Evolutionary conservation across 2,113 vertebrate genomes (phyloP).

Genomic region (Lepisosteus osseus): DNA sequence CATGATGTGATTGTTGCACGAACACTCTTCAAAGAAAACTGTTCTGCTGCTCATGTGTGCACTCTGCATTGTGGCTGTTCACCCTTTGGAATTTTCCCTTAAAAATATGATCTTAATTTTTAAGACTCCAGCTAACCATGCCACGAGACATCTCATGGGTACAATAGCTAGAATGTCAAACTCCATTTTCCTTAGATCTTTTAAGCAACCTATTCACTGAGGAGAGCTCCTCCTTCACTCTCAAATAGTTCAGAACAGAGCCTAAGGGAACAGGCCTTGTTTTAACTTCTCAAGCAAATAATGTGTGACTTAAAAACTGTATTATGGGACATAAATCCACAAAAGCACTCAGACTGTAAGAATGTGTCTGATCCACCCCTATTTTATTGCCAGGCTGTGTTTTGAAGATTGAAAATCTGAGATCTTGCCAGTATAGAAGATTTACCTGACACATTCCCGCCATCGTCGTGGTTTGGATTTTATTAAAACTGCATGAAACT

Average conservation of each 20-base stretch:
- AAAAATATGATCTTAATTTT: conserved; percentile 44
- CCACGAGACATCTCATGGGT: conserved; percentile 41
- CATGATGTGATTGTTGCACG: conserved; percentile 35
- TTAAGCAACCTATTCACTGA: conserved; percentile 28
- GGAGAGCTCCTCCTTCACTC: conserved; percentile 30
- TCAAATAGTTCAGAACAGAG: conserved; percentile 32
- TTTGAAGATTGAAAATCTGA: conserved; percentile 41
- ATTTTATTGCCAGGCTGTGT: conserved; percentile 46
- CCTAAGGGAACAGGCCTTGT: conserved; percentile 28
- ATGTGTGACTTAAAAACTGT: conserved; percentile 43
- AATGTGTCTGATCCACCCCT: conserved; percentile 56
- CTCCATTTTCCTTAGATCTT: conserved; percentile 44
- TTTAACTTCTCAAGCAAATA: conserved; percentile 44
- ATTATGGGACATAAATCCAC: conserved; percentile 51
- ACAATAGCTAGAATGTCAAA: conserved; percentile 41
- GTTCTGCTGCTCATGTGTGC: conserved; percentile 34
- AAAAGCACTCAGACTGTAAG: conserved; percentile 47
- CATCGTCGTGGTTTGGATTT: conserved; percentile 36
- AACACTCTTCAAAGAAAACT: conserved; percentile 23
- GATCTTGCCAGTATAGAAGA: conserved; percentile 35
- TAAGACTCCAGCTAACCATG: conserved; percentile 29
- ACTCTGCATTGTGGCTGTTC: conserved; percentile 26
- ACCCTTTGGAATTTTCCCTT: conserved; percentile 38
- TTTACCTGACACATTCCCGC: conserved; percentile 50
- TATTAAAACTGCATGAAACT: conserved; percentile 38